Base-by-base conservation (phyloP, 2,113 vertebrate genomes). In the Paradoxurus hermaphroditus region DNA sequence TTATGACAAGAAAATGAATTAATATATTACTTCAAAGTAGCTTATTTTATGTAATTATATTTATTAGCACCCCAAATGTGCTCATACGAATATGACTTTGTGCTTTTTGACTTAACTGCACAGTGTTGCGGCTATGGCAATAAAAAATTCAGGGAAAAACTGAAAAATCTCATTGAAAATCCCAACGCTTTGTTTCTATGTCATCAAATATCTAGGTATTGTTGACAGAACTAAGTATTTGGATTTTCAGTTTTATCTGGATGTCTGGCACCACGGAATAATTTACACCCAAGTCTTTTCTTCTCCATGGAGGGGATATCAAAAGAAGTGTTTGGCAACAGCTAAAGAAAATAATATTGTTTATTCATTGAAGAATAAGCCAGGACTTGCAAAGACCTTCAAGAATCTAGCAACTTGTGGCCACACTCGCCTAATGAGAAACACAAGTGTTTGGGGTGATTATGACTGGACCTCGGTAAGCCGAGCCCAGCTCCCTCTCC, bases 371-470 rank as follows among this genome's bases (percentile, higher is more conserved):
- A 56, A 94, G 95, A 96, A 96, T 90, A 98, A 97, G 75, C 56
- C 59, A 85, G 72, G 29, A 79, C 95, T 98, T 91, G 95, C 90
- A 97, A 97, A 97, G 96, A 93, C 97, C 92, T 97, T 94, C 93
- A 95, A 93, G 97, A 96, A 1, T 85, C 96, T 86, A 94, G 95
- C 91, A 98, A 97, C 96, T 90, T 82, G 82, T 77, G 94, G 96
- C 97, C 98, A 98, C 95, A 96, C 97, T 98, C 97, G 98, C 95
- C 93, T 98, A 99, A 99, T 98, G 98, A 99, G 98, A 99, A 98
- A 98, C 98, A 98, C 95, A 97, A 97, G 98, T 46, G 94, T 97
- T 96, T 96, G 63, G 95, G 97, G 97, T 97, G 98, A 98, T 98
- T 97, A 95, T 98, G 98, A 96, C 97, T 97, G 98, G 98, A 98